phyloP scores from a whole-genome alignment of 1,140 invertebrate genomes.

The Drosophila parabipectinata region DNA sequence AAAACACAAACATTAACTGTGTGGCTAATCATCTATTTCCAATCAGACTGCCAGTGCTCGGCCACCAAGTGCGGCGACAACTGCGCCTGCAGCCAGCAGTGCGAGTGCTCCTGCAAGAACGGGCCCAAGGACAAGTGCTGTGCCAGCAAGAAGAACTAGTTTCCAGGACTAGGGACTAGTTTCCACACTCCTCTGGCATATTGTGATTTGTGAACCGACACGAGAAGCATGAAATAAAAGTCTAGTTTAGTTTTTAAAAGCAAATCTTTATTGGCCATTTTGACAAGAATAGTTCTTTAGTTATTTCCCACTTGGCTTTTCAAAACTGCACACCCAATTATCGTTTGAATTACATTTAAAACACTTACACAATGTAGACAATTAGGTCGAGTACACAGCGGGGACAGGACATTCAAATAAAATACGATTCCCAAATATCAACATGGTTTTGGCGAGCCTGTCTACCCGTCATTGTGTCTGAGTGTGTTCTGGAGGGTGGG shows the following conservation, averaged over 20 bases:
- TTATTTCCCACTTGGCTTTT: constrained; percentile 53
- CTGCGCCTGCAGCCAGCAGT: constrained; percentile 70
- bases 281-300: constrained; percentile 82
- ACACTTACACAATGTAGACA: constrained; percentile 62
- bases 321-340: constrained; percentile 52
- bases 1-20: neutral
- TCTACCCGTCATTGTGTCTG: neutral
- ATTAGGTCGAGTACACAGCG: constrained; percentile 33
- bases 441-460: constrained; percentile 16
- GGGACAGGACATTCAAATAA: constrained; percentile 22
- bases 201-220: neutral
- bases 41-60: constrained; percentile 65
- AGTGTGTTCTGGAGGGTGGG: constrained; percentile 4
- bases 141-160: constrained; percentile 43
- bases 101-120: constrained; percentile 65
- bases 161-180: no score
- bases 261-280: constrained; percentile 80
- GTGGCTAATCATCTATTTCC: neutral
- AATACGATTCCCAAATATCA: constrained; percentile 48
- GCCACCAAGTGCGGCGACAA: constrained; percentile 69
- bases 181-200: neutral
- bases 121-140: constrained; percentile 71
- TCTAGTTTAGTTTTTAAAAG: constrained; percentile 50
- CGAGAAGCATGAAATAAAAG: neutral
- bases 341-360: constrained; percentile 59